These are phyloP conservation scores for Xenopus petersii DNA, from an alignment of 2,797 vertebrate species.

Conservation along the genomic window DNA sequence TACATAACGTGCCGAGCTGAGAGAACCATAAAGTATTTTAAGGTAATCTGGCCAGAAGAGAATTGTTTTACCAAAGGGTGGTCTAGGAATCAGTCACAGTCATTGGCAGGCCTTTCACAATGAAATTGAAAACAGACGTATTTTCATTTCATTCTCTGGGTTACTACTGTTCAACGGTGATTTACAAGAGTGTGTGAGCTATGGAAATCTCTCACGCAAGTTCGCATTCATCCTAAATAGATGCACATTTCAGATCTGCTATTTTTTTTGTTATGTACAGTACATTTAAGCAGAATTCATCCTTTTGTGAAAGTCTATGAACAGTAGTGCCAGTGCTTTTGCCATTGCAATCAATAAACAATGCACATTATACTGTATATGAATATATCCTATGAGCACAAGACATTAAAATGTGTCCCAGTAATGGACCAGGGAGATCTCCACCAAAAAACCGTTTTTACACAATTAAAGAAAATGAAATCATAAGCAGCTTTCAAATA, in stretches of 20 bases:
- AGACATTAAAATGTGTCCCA: background rate
- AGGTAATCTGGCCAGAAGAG: slow-evolving; percentile 75
- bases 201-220: slow-evolving; percentile 84
- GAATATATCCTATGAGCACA: too few relatives aligned
- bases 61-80: slow-evolving; percentile 73
- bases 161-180: slow-evolving; percentile 87
- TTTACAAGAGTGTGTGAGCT: slow-evolving; percentile 83
- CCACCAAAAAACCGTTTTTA: too few relatives aligned
- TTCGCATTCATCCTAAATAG: slow-evolving; percentile 75
- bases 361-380: background rate
- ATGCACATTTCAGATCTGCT: slow-evolving; percentile 71
- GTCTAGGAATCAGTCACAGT: slow-evolving; percentile 77
- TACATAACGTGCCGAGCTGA: slow-evolving; percentile 53
- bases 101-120: slow-evolving; percentile 74
- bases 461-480: too few relatives aligned
- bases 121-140: slow-evolving; percentile 88
- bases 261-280: slow-evolving; percentile 39
- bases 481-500: too few relatives aligned
- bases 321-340: slow-evolving; percentile 14
- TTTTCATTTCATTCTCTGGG: slow-evolving; percentile 82
- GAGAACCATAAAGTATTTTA: slow-evolving; percentile 54
- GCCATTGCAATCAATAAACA: background rate
- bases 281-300: slow-evolving; percentile 53
- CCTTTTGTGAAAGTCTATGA: slow-evolving; percentile 40
- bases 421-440: too few relatives aligned